Conservation (phyloP, 2,888 invertebrate species). For the Aromia moschata region DNA sequence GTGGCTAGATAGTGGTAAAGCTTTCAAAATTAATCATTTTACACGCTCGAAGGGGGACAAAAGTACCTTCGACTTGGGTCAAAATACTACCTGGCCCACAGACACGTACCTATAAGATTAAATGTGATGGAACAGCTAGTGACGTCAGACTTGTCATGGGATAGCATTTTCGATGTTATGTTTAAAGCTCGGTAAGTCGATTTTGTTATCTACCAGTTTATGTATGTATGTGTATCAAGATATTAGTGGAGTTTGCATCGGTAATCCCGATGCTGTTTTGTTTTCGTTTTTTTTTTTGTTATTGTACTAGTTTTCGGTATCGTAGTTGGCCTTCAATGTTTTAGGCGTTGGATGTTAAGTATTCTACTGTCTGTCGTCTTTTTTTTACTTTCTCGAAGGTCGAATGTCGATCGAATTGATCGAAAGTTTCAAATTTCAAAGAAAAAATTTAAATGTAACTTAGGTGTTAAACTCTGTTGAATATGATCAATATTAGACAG, state of each 20-base stretch:
- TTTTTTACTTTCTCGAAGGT: neutral
- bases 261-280: conserved; percentile 1
- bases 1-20: conserved; percentile 19
- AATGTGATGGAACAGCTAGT: conserved; percentile 31
- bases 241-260: conserved; percentile 3
- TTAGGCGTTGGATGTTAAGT: neutral
- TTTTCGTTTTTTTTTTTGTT: conserved; percentile 5
- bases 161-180: conserved; percentile 36
- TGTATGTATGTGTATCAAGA: no score
- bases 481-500: no score
- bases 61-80: neutral
- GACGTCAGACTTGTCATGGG: conserved; percentile 30
- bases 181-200: conserved; percentile 33
- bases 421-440: no score
- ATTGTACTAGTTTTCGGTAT: conserved; percentile 1
- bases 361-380: neutral
- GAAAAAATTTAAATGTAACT: no score
- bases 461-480: no score
- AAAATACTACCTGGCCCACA: conserved; percentile 11
- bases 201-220: conserved; percentile 17
- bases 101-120: conserved; percentile 3
- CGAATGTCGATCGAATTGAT: no score
- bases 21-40: conserved; percentile 14
- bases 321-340: conserved; percentile 9
- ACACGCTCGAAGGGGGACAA: conserved; percentile 3